These are phyloP conservation scores for Hycleus cichorii DNA, from an alignment of 1,140 invertebrate species.

Conservation along the genomic window DNA sequence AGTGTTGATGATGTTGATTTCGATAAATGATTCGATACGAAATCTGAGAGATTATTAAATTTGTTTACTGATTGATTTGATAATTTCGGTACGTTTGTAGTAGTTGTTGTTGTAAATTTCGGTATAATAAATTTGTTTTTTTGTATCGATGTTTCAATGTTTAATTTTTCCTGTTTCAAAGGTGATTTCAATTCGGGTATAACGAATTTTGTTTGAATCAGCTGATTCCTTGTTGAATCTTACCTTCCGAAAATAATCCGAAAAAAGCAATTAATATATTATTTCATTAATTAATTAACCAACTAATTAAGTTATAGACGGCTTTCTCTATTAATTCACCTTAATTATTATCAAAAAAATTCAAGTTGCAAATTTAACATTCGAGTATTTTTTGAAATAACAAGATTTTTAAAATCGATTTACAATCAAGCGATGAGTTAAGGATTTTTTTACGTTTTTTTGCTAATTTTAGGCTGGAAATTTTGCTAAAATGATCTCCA, in stretches of 20 bases:
- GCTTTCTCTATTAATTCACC: no score
- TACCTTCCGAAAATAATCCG: slow-evolving; percentile 51
- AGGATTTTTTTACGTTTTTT: no score
- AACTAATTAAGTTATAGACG: no score
- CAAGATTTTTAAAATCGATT: no score
- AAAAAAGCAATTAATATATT: slow-evolving; percentile 18
- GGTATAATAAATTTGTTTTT: slow-evolving; percentile 7
- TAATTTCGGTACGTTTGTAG: not conserved
- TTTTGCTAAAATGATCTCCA: no score
- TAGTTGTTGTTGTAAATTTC: not conserved
- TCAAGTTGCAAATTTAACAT: no score
- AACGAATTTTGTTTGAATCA: slow-evolving; percentile 7
- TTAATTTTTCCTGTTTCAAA: no score
- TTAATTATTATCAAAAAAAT: no score
- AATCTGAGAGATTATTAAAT: slow-evolving; percentile 15
- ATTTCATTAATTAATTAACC: no score
- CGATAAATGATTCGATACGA: slow-evolving; percentile 12
- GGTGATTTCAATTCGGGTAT: slow-evolving; percentile 9
- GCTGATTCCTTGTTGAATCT: slow-evolving; percentile 28
- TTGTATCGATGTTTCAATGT: not conserved
- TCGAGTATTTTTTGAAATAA: no score
- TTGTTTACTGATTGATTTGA: not conserved
- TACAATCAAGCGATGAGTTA: no score
- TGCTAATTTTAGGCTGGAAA: no score
- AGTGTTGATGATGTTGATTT: not conserved